Percentiles rank a stretch among this genome's conserved stretches.
phyloP scores from a whole-genome alignment of 2,113 vertebrate species.

The Colaptes auratus region DNA sequence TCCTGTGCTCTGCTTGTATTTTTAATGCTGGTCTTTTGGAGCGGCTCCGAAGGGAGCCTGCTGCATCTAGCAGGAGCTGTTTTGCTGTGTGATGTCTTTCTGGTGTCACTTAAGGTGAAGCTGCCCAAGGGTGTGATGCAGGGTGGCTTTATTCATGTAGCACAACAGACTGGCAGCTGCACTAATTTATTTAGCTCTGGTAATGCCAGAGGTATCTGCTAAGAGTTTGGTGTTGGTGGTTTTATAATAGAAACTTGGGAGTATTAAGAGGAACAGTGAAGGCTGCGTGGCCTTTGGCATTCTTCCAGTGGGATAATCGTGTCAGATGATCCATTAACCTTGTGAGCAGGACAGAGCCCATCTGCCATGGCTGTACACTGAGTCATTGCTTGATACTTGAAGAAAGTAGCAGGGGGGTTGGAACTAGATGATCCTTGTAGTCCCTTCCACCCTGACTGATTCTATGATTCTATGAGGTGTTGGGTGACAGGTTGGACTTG shows the following conservation, averaged over 20 bases:
- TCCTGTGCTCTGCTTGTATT: background rate
- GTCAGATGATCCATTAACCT: background rate
- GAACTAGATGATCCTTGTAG: no score
- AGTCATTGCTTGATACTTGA: background rate
- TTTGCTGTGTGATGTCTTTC: background rate
- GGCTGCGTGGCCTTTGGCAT: background rate
- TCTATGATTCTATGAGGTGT: no score
- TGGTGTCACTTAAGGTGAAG: background rate
- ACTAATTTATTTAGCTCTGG: background rate
- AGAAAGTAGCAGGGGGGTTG: no score
- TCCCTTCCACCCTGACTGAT: no score
- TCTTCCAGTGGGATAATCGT: background rate
- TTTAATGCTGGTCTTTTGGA: background rate
- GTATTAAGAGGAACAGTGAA: background rate
- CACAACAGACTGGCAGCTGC: background rate
- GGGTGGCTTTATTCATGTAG: background rate
- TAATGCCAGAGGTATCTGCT: background rate
- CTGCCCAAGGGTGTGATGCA: background rate
- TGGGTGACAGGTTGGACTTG: no score
- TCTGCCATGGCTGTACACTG: background rate
- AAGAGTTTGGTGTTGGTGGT: rapidly evolving
- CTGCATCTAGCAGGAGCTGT: background rate
- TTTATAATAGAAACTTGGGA: background rate
- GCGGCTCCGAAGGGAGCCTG: background rate
- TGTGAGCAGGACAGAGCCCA: background rate